Base-by-base conservation (phyloP, 2,888 invertebrate species). In the Oithona nana region DNA sequence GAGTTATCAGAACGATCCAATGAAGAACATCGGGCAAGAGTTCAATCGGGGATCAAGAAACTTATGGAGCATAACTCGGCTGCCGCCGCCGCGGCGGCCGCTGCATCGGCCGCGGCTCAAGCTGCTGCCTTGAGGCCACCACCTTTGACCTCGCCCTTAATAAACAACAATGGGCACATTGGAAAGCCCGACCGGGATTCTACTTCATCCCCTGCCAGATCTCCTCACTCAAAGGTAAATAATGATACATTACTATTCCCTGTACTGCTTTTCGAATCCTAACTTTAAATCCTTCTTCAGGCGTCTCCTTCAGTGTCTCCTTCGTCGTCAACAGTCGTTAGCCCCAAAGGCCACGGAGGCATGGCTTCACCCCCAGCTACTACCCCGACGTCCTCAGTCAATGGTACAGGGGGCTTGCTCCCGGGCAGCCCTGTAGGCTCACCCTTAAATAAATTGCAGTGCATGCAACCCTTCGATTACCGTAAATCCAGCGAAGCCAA, bases 381-480 rank as follows among this genome's bases (percentile, higher is more conserved):
- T 71, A 78, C 77, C 72, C 79, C 81, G 69, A 79, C 81, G 30
- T 63, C 22, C 64, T n/a, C n/a, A n/a, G 31, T 64, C 65, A 52
- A 63, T 63, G 61, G 65, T 61, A 49, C 63, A 63, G n/a, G n/a
- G n/a, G 26, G 64, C 63, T 20, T 57, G 65, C 28, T 60, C 64
- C 58, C 64, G 65, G 24, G 67, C 66, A 63, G 71, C 30, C 71
- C 82, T 74, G 81, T 82, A 52, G 72, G 80, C 30, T 85, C 87
- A 11, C 92, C 93, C 2, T 76, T 93, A 66, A 89, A 86, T 73
- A 82, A 88, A 69, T 77, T 93, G 57, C 90, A 92, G 75, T 92
- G 84, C 69, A 92, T 94, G 92, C 92, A 93, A 71, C 92, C 93
- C 0, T 90, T 90, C 72, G 92, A 93, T 73, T 92, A 86, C 71